Evolutionary conservation across 2,888 invertebrate species (phyloP).

Genomic region (Synanthedon myopaeformis): DNA sequence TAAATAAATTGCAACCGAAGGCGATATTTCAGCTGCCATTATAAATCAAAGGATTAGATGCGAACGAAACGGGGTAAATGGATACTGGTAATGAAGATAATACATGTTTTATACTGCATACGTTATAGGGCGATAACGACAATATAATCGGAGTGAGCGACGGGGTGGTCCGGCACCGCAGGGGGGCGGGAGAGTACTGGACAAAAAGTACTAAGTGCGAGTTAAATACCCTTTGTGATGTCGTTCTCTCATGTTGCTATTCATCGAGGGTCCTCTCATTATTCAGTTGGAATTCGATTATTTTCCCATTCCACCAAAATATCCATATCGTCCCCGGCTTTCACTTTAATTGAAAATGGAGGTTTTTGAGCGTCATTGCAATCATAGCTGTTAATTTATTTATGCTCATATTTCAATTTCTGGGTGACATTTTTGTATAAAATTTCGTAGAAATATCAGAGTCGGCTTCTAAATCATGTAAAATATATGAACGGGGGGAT

Average conservation of each 20-base stretch:
- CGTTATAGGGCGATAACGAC: slow-evolving; percentile 65
- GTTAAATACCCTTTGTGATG: slow-evolving; percentile 69
- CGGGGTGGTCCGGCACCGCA: slow-evolving; percentile 29
- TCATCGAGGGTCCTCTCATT: slow-evolving; percentile 65
- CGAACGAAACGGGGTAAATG: slow-evolving; percentile 45
- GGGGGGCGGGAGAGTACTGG: slow-evolving; percentile 25
- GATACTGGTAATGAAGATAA: slow-evolving; percentile 61
- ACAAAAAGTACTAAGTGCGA: slow-evolving; percentile 68
- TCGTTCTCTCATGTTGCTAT: slow-evolving; percentile 50
- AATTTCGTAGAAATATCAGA: not conserved
- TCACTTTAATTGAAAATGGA: slow-evolving; percentile 64
- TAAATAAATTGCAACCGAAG: slow-evolving; percentile 59
- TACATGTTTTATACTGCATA: slow-evolving; percentile 65
- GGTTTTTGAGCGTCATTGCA: slow-evolving; percentile 38
- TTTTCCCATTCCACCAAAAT: slow-evolving; percentile 67
- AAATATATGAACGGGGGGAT: too few relatives aligned
- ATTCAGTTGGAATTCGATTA: slow-evolving; percentile 69
- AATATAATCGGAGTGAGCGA: slow-evolving; percentile 47
- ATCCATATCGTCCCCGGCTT: slow-evolving; percentile 67
- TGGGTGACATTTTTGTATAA: not conserved
- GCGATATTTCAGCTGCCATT: slow-evolving; percentile 57
- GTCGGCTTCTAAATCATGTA: too few relatives aligned
- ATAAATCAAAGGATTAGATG: slow-evolving; percentile 68
- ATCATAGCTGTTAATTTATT: slow-evolving; percentile 50
- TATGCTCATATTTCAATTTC: slow-evolving; percentile 22